Conservation (phyloP, 2,113 vertebrate genomes). For the Maccullochella peelii region DNA sequence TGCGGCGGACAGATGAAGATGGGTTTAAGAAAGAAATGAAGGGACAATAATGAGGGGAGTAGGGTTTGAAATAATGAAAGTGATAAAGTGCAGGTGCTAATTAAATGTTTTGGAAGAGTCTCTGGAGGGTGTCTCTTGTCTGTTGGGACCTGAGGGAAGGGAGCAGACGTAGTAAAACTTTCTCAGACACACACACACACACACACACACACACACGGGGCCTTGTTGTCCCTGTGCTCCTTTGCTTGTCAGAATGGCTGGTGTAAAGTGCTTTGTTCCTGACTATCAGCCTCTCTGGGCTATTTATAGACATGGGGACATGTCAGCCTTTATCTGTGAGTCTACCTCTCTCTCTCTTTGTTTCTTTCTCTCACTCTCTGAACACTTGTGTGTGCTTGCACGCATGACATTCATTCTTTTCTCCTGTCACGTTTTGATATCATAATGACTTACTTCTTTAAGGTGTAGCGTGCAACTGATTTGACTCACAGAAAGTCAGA, state of each 20-base stretch:
- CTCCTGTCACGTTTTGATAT: conserved; percentile 43
- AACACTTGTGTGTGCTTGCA: not conserved
- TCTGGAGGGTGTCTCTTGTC: conserved; percentile 35
- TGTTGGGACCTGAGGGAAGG: conserved; percentile 35
- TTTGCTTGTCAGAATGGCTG: conserved; percentile 71
- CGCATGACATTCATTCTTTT: conserved; percentile 7
- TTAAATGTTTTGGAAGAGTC: conserved; percentile 68
- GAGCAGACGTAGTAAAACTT: conserved; percentile 40
- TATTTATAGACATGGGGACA: conserved; percentile 82
- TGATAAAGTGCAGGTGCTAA: conserved; percentile 63
- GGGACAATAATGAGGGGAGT: conserved; percentile 41
- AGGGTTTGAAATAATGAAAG: conserved; percentile 42
- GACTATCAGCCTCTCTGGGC: conserved; percentile 75
- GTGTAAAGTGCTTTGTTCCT: conserved; percentile 82
- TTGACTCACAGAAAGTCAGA: not conserved
- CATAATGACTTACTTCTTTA: conserved; percentile 32
- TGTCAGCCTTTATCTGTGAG: conserved; percentile 72
- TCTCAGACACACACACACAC: conserved; percentile 30
- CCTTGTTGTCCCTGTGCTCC: conserved; percentile 65
- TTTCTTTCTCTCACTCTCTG: conserved; percentile 37
- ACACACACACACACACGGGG: conserved; percentile 22
- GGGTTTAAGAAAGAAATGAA: conserved; percentile 15
- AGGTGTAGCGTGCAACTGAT: conserved; percentile 8
- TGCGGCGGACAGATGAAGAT: not conserved
- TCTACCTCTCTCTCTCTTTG: conserved; percentile 50